Percentiles rank a stretch among this genome's conserved stretches.
Evolutionary conservation across 2,113 vertebrate species (phyloP).

Genomic region (Gavia stellata): DNA sequence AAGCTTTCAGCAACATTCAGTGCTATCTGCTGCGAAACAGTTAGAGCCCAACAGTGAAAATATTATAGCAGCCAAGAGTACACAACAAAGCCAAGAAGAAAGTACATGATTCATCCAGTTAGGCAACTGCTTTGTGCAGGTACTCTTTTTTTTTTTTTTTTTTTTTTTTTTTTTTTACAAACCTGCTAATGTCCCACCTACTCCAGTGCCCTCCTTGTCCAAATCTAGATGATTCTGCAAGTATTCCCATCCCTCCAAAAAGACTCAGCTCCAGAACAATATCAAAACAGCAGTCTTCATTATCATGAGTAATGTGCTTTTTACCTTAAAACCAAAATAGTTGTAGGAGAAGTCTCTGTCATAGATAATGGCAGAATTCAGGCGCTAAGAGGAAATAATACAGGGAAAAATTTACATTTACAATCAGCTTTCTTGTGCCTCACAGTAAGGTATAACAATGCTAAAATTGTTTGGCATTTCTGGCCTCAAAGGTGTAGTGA

Average conservation of each 20-base stretch:
- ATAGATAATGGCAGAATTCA: conserved; percentile 96
- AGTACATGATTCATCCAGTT: rapidly evolving
- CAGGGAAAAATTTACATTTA: not conserved
- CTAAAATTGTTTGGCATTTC: not conserved
- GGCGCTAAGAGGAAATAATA: conserved; percentile 72
- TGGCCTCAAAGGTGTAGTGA: not conserved
- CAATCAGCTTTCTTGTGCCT: not conserved
- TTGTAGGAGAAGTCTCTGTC: conserved; percentile 98
- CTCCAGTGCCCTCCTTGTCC: not conserved
- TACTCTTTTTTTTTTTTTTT: too few relatives aligned
- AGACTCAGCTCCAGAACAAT: not conserved
- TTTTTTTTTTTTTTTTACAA: not conserved
- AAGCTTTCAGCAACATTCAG: not conserved
- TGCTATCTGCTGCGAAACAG: not conserved
- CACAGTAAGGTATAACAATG: not conserved
- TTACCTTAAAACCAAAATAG: conserved; percentile 98
- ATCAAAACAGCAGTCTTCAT: not conserved
- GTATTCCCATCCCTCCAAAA: not conserved
- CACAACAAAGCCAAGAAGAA: not conserved
- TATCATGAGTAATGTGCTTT: not conserved
- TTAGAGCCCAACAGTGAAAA: not conserved
- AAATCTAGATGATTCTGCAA: rapidly evolving
- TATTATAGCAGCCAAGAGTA: not conserved
- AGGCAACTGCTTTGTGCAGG: not conserved
- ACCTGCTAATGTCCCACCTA: not conserved